Evolutionary conservation across 2,888 invertebrate species (phyloP), one percentile per base, ranked within the genome.

Genomic region (Limenitis camilla): DNA sequence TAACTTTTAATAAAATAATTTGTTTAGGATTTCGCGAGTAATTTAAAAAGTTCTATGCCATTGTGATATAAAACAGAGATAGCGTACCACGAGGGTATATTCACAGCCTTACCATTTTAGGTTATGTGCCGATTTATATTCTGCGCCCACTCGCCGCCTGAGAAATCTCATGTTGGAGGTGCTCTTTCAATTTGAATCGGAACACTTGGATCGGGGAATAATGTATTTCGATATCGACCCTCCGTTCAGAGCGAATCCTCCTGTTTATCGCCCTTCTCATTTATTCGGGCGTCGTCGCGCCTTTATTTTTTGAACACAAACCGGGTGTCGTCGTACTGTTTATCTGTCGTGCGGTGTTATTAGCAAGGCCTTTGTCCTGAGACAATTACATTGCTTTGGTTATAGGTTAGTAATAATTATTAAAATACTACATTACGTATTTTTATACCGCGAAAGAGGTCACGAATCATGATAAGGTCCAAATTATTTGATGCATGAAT

Each of bases 131-230:
- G 84, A 87, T 87, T 86, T 87, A 87, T 87, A 86, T 87, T 87
- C 86, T 79, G 82, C 78, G 81, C 85, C 84, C 83, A 85, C 84
- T 85, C 85, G 82, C 84, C 81, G 85, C 75, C 86, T 81, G 80
- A 86, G 84, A 85, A 86, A 87, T 87, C 86, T 87, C 83, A 82
- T 85, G 87, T 86, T 81, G 82, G 80, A 83, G 85, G 85, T 85
- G 87, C 87, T 87, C 87, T 87, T 87, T 87, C 87, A 86, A 87
- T 87, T 87, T 87, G 86, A 87, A 87, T 85, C 86, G 86, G 85
- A 86, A 86, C 86, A 84, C 84, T 86, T 81, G 81, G 83, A 83
- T 85, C 86, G 85, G 83, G 80, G 83, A 84, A 85, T 87, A 87
- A 87, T 85, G 86, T 86, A 87, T 87, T 84, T 85, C 81, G 86